These are phyloP conservation scores for Chunga burmeisteri DNA, from an alignment of 2,113 vertebrate genomes.

Conservation along the genomic window DNA sequence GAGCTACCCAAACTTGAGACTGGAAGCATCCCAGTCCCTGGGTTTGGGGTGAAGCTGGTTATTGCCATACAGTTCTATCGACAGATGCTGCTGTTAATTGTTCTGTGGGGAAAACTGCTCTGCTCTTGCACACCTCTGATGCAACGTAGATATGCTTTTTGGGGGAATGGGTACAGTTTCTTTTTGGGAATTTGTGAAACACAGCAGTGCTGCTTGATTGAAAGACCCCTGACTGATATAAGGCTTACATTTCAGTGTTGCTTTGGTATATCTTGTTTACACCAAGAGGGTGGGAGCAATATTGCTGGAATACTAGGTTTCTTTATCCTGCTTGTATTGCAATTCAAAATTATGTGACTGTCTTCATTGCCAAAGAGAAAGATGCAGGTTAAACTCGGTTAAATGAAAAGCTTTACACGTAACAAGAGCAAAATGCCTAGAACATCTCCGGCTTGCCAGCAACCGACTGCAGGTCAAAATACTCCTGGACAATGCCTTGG, in stretches of 20 bases:
- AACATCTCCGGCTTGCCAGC: neutral
- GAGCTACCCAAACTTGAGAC: neutral
- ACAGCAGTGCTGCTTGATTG: neutral
- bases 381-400: neutral
- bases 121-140: neutral
- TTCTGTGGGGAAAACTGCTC: neutral
- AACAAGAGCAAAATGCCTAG: neutral
- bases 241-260: neutral
- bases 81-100: neutral
- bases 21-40: neutral
- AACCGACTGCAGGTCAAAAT: neutral
- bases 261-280: neutral
- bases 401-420: neutral
- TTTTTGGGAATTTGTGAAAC: neutral
- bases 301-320: neutral
- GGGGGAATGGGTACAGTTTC: neutral
- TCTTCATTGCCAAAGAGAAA: neutral
- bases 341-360: neutral
- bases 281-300: neutral
- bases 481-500: fast-evolving
- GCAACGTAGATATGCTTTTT: neutral
- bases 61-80: neutral
- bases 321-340: neutral
- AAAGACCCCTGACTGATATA: no score
- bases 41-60: neutral